Evolutionary conservation across 92 coral and sea anemone species (phyloP).

Genomic region (Parazoanthus swiftii): DNA sequence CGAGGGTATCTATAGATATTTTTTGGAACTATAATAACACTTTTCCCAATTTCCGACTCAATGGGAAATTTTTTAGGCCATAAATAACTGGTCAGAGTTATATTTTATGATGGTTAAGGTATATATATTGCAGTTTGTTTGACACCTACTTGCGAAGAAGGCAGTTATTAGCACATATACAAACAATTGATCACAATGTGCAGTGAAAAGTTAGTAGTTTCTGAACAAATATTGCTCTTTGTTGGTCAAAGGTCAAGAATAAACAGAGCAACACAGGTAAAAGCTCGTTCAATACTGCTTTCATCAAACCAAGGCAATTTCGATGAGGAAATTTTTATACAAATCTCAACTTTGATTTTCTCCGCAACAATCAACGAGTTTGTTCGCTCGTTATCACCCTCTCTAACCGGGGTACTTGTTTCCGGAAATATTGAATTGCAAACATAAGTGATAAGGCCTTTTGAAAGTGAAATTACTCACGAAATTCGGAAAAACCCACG

Average conservation of each 20-base stretch:
- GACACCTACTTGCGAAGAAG: neutral
- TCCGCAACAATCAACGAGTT: neutral
- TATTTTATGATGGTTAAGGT: no score
- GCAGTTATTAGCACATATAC: neutral
- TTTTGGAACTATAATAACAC: no score
- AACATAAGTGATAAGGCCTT: no score
- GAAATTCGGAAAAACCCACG: slow-evolving; percentile 1
- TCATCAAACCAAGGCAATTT: neutral
- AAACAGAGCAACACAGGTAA: neutral
- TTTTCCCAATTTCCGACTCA: no score
- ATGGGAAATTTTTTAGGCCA: no score
- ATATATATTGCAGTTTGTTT: neutral
- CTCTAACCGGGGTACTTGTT: neutral
- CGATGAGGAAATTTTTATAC: no score
- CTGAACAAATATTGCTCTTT: neutral
- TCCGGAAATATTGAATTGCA: neutral
- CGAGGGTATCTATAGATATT: no score
- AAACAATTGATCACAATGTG: neutral
- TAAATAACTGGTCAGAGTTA: no score
- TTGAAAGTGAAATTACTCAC: neutral
- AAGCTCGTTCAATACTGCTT: neutral
- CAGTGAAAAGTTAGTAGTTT: neutral
- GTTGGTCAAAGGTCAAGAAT: neutral
- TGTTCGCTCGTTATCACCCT: neutral
- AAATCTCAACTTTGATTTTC: neutral